Conservation (phyloP, 2,888 invertebrate genomes). For the Timema cristinae region DNA sequence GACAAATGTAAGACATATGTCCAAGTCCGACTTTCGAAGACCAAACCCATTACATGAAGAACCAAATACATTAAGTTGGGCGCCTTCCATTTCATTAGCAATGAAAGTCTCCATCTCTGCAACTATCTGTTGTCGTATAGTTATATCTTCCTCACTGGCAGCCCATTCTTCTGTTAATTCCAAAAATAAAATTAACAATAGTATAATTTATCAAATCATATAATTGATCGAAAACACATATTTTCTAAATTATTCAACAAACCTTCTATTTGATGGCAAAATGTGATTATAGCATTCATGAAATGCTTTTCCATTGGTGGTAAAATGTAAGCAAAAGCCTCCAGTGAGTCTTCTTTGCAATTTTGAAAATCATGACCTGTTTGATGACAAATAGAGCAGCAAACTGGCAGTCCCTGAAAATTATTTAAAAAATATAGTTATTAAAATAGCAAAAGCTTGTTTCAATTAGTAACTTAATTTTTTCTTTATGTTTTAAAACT, state of each 20-base stretch:
- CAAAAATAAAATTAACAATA: no score
- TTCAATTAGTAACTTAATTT: no score
- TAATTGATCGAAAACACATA: constrained; percentile 18
- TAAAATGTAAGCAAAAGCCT: constrained; percentile 41
- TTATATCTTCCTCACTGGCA: constrained; percentile 35
- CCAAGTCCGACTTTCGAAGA: constrained; percentile 52
- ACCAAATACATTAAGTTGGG: constrained; percentile 51
- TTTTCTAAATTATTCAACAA: constrained; percentile 20
- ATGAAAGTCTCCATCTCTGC: constrained; percentile 43
- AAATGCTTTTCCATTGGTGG: constrained; percentile 41
- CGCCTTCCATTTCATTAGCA: constrained; percentile 40
- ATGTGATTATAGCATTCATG: constrained; percentile 38
- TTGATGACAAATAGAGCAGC: not conserved
- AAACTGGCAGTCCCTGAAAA: constrained; percentile 8
- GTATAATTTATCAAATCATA: constrained; percentile 2
- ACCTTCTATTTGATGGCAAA: constrained; percentile 42
- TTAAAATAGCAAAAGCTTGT: no score
- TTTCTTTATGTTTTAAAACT: no score
- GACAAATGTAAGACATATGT: constrained; percentile 54
- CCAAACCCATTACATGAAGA: constrained; percentile 58
- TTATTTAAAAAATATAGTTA: no score
- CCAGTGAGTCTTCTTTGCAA: constrained; percentile 50
- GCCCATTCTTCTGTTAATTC: constrained; percentile 28
- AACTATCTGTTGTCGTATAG: constrained; percentile 39
- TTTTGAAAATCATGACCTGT: not conserved